Conservation (phyloP, 1,140 invertebrate species). For the Matsumurasca onukii region DNA sequence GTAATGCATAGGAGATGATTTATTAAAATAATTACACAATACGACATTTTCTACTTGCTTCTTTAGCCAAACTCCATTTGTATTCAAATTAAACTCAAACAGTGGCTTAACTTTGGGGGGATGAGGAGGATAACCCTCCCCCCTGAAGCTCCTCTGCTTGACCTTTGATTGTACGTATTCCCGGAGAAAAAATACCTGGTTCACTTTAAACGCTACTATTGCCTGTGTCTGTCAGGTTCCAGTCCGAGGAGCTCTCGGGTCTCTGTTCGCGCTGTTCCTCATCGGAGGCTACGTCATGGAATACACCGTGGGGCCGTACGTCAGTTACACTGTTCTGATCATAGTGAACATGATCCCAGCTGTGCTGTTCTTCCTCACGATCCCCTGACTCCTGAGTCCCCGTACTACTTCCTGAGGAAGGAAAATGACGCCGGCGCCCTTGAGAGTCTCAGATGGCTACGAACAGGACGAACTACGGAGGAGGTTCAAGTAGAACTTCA, state of each 20-base stretch:
- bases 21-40: no score
- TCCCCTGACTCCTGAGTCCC: conserved; percentile 31
- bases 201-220: no score
- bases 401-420: conserved; percentile 33
- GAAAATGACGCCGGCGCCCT: conserved; percentile 46
- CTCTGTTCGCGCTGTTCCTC: conserved; percentile 77
- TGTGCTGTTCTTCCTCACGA: conserved; percentile 52
- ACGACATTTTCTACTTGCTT: no score
- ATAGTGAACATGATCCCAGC: conserved; percentile 62
- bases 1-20: no score
- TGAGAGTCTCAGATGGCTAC: conserved; percentile 62
- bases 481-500: conserved; percentile 63
- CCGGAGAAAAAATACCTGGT: no score
- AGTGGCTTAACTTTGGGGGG: no score
- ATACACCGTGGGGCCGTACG: conserved; percentile 72
- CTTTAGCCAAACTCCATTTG: no score
- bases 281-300: conserved; percentile 72
- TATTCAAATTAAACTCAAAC: no score
- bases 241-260: conserved; percentile 53
- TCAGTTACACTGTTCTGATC: conserved; percentile 65
- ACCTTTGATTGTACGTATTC: no score
- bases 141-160: no score
- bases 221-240: no score
- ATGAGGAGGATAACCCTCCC: no score
- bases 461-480: conserved; percentile 78